phyloP scores from a whole-genome alignment of 2,113 vertebrate species.

The Taurulus bubalis region DNA sequence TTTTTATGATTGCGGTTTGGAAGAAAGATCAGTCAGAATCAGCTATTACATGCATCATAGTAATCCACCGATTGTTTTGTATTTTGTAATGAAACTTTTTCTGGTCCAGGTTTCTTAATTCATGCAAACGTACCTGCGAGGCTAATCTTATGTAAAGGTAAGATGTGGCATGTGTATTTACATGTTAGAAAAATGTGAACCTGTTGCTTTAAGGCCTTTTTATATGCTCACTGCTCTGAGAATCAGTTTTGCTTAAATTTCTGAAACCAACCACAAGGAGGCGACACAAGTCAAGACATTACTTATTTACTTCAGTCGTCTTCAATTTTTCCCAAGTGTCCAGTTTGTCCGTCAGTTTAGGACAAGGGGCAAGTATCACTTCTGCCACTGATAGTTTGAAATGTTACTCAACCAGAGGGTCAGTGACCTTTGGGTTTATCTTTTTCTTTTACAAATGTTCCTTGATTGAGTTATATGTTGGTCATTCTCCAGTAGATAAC shows the following conservation, averaged over 20 bases:
- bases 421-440: conserved; percentile 5
- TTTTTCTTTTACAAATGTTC: not conserved
- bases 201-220: not conserved
- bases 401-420: not conserved
- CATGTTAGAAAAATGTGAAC: not conserved
- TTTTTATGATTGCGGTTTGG: conserved; percentile 28
- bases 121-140: not conserved
- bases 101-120: not conserved
- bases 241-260: no score
- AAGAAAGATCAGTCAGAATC: conserved; percentile 5
- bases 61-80: conserved; percentile 64
- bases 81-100: conserved; percentile 48
- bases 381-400: not conserved
- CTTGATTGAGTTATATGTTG: not conserved
- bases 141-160: not conserved
- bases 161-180: not conserved
- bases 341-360: not conserved
- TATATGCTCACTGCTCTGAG: not conserved
- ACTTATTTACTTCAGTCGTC: not conserved
- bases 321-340: no score
- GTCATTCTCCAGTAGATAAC: not conserved
- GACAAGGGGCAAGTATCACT: not conserved
- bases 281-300: conserved; percentile 40
- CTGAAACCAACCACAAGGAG: conserved; percentile 61
- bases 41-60: conserved; percentile 22